Base-by-base conservation (phyloP, 2,888 invertebrate genomes). In the Scaptomyza polygonia region DNA sequence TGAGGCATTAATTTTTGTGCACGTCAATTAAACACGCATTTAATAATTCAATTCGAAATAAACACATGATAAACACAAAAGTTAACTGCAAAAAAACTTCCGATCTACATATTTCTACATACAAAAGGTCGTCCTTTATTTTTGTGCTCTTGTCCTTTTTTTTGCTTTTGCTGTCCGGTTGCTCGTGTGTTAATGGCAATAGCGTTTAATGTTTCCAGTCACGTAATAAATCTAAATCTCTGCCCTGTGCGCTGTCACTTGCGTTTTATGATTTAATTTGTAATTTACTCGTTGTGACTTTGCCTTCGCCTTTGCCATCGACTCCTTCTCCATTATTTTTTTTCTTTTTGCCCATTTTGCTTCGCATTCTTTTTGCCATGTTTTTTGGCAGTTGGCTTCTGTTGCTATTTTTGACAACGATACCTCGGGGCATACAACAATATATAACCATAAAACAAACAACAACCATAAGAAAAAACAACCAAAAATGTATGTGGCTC, bases 211-310 rank as follows among this genome's bases (percentile, higher is more conserved):
- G 78, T 84, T 84, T 88, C 84, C 80, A 83, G 84, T 84, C 84
- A 84, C 84, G 84, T 84, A 84, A 84, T 84, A 84, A 84, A 84
- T 84, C 84, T 86, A 84, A 84, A 84, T 88, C 84, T 84, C 80
- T 84, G 78, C 86, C 76, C 88, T 86, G 80, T 70, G 80, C 88
- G 80, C 84, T 84, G 84, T 84, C 84, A 88, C 88, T 84, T 84
- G 88, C 83, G 84, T 86, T 84, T 84, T 84, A 84, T 84, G 84
- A 84, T 84, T 84, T 84, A 88, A 84, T 84, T 84, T 84, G 83
- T 84, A 84, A 84, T 84, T 84, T 84, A 86, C 86, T 84, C 84
- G 72, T 63, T 81, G 82, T 68, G 76, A 61, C 21, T 21, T 21
- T 21, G 21, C 21, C 21, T 21, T 21, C 3, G 21, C 5, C 57